Conservation (phyloP, 2,113 vertebrate genomes). For the Alligator sinensis region DNA sequence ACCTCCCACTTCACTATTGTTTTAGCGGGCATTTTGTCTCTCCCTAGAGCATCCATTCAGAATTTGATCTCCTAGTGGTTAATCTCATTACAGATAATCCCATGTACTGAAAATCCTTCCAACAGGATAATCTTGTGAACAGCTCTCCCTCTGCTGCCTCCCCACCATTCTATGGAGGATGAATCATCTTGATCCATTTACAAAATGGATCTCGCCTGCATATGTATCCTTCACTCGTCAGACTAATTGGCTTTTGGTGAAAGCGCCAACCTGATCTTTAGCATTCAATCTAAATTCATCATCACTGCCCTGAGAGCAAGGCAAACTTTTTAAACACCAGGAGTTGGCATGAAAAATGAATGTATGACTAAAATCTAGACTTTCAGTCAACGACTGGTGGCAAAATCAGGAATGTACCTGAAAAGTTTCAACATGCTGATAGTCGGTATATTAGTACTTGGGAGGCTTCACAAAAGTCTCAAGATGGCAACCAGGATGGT, state of each 20-base stretch:
- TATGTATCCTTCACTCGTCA: neutral
- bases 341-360: neutral
- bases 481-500: neutral
- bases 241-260: neutral
- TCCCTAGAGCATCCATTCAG: constrained; percentile 54
- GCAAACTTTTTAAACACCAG: neutral
- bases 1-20: constrained; percentile 66
- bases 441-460: neutral
- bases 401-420: neutral
- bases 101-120: constrained; percentile 64
- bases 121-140: constrained; percentile 63
- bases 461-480: neutral
- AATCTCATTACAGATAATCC: constrained; percentile 74
- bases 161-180: constrained; percentile 34
- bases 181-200: constrained; percentile 46
- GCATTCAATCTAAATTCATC: neutral
- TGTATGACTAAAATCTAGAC: neutral
- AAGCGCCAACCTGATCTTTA: neutral
- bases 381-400: neutral
- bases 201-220: constrained; percentile 32
- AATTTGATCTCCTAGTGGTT: constrained; percentile 63
- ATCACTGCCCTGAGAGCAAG: neutral
- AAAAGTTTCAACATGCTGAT: neutral
- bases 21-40: constrained; percentile 51
- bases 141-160: constrained; percentile 40